A percentile compares a stretch with the other conserved stretches of the same genome.
Conservation (phyloP, 1,140 invertebrate genomes). For the Sarcophaga peregrina region DNA sequence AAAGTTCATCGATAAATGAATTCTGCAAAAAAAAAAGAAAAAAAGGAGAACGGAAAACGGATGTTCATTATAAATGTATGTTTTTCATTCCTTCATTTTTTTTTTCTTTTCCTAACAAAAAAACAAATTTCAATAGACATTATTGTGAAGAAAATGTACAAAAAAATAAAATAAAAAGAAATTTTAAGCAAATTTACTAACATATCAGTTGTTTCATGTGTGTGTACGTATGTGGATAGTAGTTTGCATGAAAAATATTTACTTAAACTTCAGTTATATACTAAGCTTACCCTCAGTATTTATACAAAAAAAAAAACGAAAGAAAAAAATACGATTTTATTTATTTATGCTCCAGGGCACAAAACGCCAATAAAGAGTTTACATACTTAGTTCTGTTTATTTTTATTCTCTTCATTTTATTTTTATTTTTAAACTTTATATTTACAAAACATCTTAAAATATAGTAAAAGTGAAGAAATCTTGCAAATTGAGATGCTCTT, state of each 20-base stretch:
- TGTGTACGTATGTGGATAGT: slow-evolving; percentile 49
- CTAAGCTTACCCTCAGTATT: slow-evolving; percentile 2
- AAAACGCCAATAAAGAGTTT: slow-evolving; percentile 8
- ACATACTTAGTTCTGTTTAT: too few relatives aligned
- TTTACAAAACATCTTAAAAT: too few relatives aligned
- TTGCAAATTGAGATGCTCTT: too few relatives aligned
- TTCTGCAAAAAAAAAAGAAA: slow-evolving; percentile 49
- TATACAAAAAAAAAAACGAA: background rate
- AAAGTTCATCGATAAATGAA: slow-evolving; percentile 62
- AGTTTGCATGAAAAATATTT: slow-evolving; percentile 28
- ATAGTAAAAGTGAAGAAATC: too few relatives aligned
- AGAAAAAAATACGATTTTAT: slow-evolving; percentile 25
- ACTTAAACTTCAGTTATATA: background rate
- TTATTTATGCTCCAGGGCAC: slow-evolving; percentile 40
- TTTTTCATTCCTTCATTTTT: background rate
- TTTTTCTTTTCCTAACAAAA: background rate
- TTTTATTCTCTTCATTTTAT: too few relatives aligned
- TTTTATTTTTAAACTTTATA: too few relatives aligned
- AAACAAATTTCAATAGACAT: slow-evolving; percentile 10
- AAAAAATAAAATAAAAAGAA: background rate
- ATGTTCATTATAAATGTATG: background rate
- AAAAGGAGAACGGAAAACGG: background rate
- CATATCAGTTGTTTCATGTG: slow-evolving; percentile 54
- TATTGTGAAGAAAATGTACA: background rate
- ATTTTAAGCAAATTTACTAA: slow-evolving; percentile 31